Evolutionary conservation across 2,797 vertebrate genomes (phyloP).

Genomic region (Acestrorhynchus altus): DNA sequence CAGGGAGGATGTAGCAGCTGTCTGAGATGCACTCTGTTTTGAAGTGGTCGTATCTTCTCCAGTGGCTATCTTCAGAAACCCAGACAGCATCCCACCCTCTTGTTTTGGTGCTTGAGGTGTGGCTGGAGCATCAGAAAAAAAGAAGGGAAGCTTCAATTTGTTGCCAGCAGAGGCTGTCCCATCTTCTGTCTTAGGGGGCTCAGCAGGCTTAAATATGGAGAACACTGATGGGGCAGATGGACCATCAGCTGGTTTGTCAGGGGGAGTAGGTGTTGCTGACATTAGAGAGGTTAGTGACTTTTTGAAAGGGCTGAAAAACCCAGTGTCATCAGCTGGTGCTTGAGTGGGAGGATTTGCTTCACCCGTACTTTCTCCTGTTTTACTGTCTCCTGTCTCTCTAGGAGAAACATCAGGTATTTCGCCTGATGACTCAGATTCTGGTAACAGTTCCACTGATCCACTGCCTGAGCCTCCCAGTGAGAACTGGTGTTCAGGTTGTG

Average conservation of each 20-base stretch:
- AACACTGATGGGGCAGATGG: conserved; percentile 59
- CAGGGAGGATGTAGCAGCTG: conserved; percentile 61
- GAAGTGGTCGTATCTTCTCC: conserved; percentile 67
- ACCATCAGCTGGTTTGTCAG: conserved; percentile 67
- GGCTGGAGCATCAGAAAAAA: conserved; percentile 79
- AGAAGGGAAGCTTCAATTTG: conserved; percentile 86
- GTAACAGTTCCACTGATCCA: conserved; percentile 78
- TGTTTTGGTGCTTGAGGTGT: conserved; percentile 64
- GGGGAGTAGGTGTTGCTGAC: conserved; percentile 62
- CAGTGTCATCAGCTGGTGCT: conserved; percentile 68
- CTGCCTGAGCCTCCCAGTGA: conserved; percentile 70
- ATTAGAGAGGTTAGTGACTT: conserved; percentile 90
- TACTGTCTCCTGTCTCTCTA: conserved; percentile 63
- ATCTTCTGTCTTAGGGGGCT: conserved; percentile 65
- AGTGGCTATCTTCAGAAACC: conserved; percentile 78
- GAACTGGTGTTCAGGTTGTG: conserved; percentile 62
- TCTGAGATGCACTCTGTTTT: conserved; percentile 51
- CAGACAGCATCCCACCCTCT: conserved; percentile 78
- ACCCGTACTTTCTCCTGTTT: conserved; percentile 57
- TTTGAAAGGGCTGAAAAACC: conserved; percentile 90
- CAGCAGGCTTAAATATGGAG: conserved; percentile 67
- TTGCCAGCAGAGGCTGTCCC: conserved; percentile 74
- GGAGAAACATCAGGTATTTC: conserved; percentile 76
- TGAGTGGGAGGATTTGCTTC: conserved; percentile 55
- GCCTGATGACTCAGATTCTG: conserved; percentile 80